Evolutionary conservation across 2,797 vertebrate species (phyloP).

Genomic region (Danionella dracula): DNA sequence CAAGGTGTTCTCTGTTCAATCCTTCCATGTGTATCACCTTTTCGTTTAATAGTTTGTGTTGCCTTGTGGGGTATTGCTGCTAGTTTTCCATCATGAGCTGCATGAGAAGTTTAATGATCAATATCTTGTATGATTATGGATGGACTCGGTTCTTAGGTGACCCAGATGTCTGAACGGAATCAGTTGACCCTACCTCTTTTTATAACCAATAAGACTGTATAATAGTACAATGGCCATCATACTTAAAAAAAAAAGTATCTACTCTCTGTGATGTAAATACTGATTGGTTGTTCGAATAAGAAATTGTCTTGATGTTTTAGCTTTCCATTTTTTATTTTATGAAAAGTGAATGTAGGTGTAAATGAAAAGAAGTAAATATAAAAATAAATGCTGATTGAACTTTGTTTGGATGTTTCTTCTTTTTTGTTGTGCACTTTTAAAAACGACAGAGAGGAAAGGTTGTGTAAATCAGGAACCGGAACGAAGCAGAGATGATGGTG

Average conservation of each 20-base stretch:
- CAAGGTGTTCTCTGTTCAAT: not conserved
- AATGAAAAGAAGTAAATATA: conserved; percentile 51
- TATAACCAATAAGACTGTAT: conserved; percentile 41
- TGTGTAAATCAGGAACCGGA: not conserved
- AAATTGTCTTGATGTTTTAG: conserved; percentile 32
- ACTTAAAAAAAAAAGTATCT: conserved; percentile 39
- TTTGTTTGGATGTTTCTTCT: not conserved
- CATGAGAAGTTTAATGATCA: not conserved
- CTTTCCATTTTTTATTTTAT: conserved; percentile 41
- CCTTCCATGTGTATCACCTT: not conserved
- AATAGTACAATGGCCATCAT: conserved; percentile 28
- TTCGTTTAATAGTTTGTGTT: not conserved
- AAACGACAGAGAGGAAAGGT: not conserved
- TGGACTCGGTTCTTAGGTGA: conserved; percentile 5
- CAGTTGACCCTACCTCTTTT: conserved; percentile 44
- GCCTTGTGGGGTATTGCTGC: not conserved
- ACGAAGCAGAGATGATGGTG: too few relatives aligned
- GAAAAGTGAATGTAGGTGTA: conserved; percentile 42
- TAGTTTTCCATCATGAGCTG: not conserved
- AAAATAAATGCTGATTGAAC: conserved; percentile 10
- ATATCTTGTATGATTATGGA: not conserved
- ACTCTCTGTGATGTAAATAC: conserved; percentile 54
- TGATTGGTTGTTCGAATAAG: conserved; percentile 33
- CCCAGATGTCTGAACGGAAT: conserved; percentile 36
- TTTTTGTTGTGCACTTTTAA: not conserved